These are phyloP conservation scores for Bugulina stolonifera DNA, from an alignment of 2,888 invertebrate genomes.

Conservation along the genomic window DNA sequence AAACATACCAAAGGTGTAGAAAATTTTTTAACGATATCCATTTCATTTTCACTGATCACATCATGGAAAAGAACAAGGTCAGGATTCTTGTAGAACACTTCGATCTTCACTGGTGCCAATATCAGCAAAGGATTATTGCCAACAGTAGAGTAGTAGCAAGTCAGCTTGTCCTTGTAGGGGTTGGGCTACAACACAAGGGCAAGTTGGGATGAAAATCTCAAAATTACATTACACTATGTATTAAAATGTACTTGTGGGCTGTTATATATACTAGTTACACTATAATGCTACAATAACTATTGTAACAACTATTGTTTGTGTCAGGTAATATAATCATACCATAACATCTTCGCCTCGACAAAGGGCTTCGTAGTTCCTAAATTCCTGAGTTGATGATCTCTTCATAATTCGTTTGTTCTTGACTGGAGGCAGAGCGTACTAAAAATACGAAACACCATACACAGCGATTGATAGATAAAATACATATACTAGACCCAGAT, in stretches of 20 bases:
- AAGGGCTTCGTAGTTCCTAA: conserved; percentile 57
- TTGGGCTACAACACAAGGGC: conserved; percentile 34
- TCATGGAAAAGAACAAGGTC: conserved; percentile 79
- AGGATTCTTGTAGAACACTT: conserved; percentile 70
- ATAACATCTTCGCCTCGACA: conserved; percentile 55
- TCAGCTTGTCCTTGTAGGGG: conserved; percentile 38
- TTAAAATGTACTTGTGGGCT: too few species aligned
- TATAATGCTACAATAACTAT: too few species aligned
- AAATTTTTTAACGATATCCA: conserved; percentile 72
- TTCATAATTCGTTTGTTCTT: conserved; percentile 33
- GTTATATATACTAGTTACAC: too few species aligned
- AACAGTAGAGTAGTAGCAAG: conserved; percentile 41
- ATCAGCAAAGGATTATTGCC: conserved; percentile 39
- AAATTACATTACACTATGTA: too few species aligned
- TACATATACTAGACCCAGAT: too few species aligned
- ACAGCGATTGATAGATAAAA: too few species aligned
- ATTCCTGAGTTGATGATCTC: conserved; percentile 45
- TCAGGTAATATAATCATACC: too few species aligned
- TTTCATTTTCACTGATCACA: conserved; percentile 81
- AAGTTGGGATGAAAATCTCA: neutral
- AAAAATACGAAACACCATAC: too few species aligned
- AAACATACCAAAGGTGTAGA: conserved; percentile 76
- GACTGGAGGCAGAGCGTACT: conserved; percentile 25
- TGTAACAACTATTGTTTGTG: too few species aligned
- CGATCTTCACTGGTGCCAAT: conserved; percentile 63